Conservation (phyloP, 1,140 invertebrate genomes). For the Panulirus ornatus region DNA sequence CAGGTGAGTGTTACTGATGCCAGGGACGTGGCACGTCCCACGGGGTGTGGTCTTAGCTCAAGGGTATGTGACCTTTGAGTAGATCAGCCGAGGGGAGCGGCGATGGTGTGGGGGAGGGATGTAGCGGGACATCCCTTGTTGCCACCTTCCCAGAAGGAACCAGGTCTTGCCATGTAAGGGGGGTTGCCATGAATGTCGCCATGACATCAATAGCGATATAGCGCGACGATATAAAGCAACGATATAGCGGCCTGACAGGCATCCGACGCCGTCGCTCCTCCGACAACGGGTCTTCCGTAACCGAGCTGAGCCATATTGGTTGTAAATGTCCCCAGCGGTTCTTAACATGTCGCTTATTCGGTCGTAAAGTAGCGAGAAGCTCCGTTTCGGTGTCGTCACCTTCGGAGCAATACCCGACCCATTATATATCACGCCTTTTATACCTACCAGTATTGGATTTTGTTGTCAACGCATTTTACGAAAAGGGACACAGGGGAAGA, state of each 20-base stretch:
- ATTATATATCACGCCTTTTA: conserved; percentile 7
- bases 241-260: background rate
- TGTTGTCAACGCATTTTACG: conserved; percentile 19
- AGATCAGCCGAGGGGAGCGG: too few relatives aligned
- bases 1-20: too few relatives aligned
- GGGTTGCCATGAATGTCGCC: too few relatives aligned
- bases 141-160: too few relatives aligned
- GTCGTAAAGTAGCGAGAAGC: background rate
- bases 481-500: background rate
- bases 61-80: too few relatives aligned
- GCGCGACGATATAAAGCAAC: background rate
- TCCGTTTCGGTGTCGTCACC: background rate
- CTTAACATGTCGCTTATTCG: conserved; percentile 10
- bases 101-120: too few relatives aligned
- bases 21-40: too few relatives aligned
- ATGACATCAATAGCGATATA: background rate
- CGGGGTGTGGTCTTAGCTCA: too few relatives aligned
- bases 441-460: background rate
- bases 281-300: conserved; percentile 3
- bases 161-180: too few relatives aligned
- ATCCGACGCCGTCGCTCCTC: background rate
- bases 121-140: too few relatives aligned
- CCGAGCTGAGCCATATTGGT: conserved; percentile 4
- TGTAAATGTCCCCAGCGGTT: background rate
- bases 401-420: background rate